These are phyloP conservation scores for Sebastes minor DNA, from an alignment of 2,797 vertebrate species.

Conservation along the genomic window DNA sequence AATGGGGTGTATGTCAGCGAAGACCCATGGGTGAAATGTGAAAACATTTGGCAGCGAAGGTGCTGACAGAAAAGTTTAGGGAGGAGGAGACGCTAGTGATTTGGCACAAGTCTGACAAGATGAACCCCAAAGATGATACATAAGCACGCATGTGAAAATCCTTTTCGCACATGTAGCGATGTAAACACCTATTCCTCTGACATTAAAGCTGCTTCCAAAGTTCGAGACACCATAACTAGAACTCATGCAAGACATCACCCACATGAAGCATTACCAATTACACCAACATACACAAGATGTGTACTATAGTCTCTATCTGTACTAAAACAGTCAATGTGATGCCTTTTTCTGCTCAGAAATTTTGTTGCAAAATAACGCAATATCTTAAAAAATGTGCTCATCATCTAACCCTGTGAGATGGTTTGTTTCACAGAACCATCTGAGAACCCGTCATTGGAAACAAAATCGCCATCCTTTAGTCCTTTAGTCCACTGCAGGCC, in stretches of 20 bases:
- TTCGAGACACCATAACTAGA: not conserved
- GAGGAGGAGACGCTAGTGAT: constrained; percentile 25
- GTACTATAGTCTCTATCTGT: not conserved
- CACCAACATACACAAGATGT: not conserved
- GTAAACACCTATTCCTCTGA: constrained; percentile 24
- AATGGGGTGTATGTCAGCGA: constrained; percentile 50
- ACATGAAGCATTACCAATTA: not conserved
- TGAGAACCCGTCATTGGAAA: no score
- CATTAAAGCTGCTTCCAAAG: constrained; percentile 10
- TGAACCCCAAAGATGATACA: constrained; percentile 12
- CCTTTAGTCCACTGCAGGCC: not conserved
- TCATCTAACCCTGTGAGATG: no score
- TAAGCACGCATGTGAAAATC: constrained; percentile 40
- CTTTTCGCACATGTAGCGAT: constrained; percentile 56
- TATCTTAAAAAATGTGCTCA: not conserved
- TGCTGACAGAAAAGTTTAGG: constrained; percentile 59
- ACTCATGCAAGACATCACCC: not conserved
- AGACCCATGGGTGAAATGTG: constrained; percentile 52
- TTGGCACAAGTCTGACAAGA: constrained; percentile 4
- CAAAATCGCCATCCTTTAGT: no score
- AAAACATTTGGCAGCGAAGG: constrained; percentile 56
- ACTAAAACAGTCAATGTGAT: not conserved
- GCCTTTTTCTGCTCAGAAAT: not conserved
- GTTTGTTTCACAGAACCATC: no score
- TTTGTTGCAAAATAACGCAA: not conserved